These are phyloP conservation scores for Ditylenchus weischeri DNA, from an alignment of 2,888 invertebrate species.

Conservation along the genomic window DNA sequence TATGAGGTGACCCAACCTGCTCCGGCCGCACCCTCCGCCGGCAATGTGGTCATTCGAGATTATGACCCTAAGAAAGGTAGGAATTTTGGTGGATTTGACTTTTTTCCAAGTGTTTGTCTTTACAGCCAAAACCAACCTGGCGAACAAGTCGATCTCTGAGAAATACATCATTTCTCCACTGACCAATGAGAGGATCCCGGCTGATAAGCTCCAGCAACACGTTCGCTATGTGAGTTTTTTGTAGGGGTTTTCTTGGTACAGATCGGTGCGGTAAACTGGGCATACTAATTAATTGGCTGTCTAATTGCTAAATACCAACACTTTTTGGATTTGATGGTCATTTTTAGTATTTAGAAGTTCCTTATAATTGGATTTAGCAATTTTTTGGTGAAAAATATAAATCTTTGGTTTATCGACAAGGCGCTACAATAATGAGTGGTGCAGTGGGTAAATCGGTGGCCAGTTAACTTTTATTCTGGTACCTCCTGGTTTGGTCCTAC, in stretches of 20 bases:
- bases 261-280: too few relatives aligned
- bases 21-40: constrained; percentile 71
- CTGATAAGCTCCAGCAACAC: constrained; percentile 93
- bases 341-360: too few relatives aligned
- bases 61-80: constrained; percentile 85
- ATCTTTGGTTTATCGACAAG: too few relatives aligned
- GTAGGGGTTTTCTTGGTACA: constrained; percentile 24
- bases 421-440: too few relatives aligned
- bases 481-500: too few relatives aligned
- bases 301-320: too few relatives aligned
- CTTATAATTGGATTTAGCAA: too few relatives aligned
- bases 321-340: too few relatives aligned
- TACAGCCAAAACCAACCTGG: constrained; percentile 5
- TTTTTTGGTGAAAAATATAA: too few relatives aligned
- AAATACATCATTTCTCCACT: constrained; percentile 93
- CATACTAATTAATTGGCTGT: too few relatives aligned
- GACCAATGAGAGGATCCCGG: constrained; percentile 94
- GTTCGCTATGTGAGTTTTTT: constrained; percentile 69
- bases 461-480: too few relatives aligned
- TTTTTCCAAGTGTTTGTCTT: background rate
- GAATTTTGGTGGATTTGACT: background rate
- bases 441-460: too few relatives aligned
- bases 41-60: constrained; percentile 83
- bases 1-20: constrained; percentile 45
- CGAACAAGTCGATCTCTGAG: constrained; percentile 27